Evolutionary conservation across 2,888 invertebrate genomes (phyloP).

Genomic region (Auanema freiburgensis): DNA sequence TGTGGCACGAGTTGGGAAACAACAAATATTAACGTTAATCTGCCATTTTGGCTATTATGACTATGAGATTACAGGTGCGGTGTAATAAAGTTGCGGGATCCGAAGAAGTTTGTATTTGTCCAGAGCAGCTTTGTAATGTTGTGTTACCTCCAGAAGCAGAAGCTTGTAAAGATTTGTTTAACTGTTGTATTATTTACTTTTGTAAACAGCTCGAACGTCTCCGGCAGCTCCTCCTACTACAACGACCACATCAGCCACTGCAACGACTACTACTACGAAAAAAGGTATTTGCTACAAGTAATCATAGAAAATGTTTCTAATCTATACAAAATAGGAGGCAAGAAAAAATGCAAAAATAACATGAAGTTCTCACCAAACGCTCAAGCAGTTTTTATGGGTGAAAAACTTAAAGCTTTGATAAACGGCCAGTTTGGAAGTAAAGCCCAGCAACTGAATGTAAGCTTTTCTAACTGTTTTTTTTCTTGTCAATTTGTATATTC

Average conservation of each 20-base stretch:
- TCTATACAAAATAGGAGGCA: conserved; percentile 11
- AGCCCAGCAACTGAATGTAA: background rate
- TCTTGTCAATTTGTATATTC: background rate
- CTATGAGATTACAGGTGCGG: conserved; percentile 20
- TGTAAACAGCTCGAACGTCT: background rate
- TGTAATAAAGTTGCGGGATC: conserved; percentile 25
- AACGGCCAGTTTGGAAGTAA: conserved; percentile 32
- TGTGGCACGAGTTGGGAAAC: conserved; percentile 32
- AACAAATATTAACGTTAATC: no score
- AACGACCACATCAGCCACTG: conserved; percentile 15
- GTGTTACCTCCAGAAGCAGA: conserved; percentile 25
- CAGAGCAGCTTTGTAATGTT: conserved; percentile 39
- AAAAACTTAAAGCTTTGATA: conserved; percentile 43
- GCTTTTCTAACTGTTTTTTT: background rate
- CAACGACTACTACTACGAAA: conserved; percentile 13
- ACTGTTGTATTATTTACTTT: background rate
- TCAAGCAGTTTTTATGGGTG: conserved; percentile 44
- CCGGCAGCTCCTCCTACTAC: conserved; percentile 2
- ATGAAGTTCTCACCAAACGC: conserved; percentile 38
- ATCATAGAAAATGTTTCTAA: background rate
- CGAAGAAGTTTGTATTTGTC: conserved; percentile 32
- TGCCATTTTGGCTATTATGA: background rate
- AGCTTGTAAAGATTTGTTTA: background rate
- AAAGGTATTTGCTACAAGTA: background rate
- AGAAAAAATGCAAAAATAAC: conserved; percentile 25